Percentiles rank a stretch among this genome's conserved stretches.
These are phyloP conservation scores for Lepus europaeus DNA, from an alignment of 2,113 vertebrate species.

Conservation along the genomic window DNA sequence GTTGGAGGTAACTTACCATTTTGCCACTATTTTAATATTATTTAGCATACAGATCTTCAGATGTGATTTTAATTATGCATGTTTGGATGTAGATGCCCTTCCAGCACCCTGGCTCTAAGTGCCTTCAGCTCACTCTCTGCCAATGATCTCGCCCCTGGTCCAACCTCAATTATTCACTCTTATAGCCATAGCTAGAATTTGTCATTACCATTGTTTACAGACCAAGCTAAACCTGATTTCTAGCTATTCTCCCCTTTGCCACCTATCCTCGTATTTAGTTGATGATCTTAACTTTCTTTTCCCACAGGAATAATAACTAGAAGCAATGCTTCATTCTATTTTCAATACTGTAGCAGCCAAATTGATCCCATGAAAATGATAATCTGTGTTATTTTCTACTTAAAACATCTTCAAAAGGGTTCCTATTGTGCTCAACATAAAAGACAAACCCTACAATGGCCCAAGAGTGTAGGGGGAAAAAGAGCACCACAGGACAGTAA, in stretches of 20 bases:
- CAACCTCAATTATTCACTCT: not conserved
- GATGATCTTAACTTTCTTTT: not conserved
- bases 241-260: not conserved
- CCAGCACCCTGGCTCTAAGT: not conserved
- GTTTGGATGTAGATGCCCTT: not conserved
- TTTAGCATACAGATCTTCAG: not conserved
- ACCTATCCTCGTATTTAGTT: not conserved
- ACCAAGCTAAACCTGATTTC: not conserved
- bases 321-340: not conserved
- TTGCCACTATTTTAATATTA: too few relatives aligned
- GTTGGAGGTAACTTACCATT: not conserved
- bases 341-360: not conserved
- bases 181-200: not conserved
- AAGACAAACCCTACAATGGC: not conserved
- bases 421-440: not conserved
- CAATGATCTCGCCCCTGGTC: not conserved
- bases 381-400: not conserved
- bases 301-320: not conserved
- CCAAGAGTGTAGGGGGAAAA: not conserved
- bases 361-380: not conserved
- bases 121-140: too few relatives aligned
- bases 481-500: not conserved
- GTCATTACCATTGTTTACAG: not conserved
- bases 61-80: not conserved
- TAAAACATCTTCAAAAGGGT: not conserved